A percentile compares a stretch with the other conserved stretches of the same genome.
These are phyloP conservation scores for Cossypha caffra DNA, from an alignment of 2,797 vertebrate genomes.

Conservation along the genomic window DNA sequence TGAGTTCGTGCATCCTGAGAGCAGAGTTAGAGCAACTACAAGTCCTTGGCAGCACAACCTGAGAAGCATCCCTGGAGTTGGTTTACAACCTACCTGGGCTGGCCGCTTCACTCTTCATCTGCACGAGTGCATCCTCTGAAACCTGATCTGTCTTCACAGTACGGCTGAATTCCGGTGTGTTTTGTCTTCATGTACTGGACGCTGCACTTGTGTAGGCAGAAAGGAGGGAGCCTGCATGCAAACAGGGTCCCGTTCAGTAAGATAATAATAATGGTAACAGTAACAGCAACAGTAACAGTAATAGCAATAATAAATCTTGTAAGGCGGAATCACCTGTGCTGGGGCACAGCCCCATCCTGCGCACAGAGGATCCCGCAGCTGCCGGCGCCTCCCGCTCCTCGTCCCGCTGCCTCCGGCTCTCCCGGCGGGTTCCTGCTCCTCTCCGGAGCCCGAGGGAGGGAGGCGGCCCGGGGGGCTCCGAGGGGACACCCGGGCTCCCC, in stretches of 20 bases:
- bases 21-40: no score
- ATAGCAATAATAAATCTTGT: fast-evolving
- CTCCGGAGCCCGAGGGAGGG: not conserved
- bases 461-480: not conserved
- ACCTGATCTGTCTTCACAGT: fast-evolving
- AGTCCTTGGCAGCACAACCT: not conserved
- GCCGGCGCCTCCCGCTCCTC: not conserved
- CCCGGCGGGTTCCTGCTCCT: not conserved
- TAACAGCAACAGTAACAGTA: fast-evolving
- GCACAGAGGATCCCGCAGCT: not conserved
- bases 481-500: not conserved
- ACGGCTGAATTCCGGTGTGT: fast-evolving
- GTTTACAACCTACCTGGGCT: not conserved
- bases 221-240: not conserved
- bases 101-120: not conserved
- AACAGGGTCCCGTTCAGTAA: not conserved
- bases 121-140: not conserved
- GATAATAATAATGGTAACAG: fast-evolving
- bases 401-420: not conserved
- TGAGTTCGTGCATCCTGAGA: not conserved
- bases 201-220: fast-evolving
- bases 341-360: not conserved
- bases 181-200: fast-evolving
- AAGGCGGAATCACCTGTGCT: not conserved
- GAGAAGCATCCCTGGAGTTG: not conserved